phyloP scores from a whole-genome alignment of 2,888 invertebrate species.

The Scelioninae gen. 1 region DNA sequence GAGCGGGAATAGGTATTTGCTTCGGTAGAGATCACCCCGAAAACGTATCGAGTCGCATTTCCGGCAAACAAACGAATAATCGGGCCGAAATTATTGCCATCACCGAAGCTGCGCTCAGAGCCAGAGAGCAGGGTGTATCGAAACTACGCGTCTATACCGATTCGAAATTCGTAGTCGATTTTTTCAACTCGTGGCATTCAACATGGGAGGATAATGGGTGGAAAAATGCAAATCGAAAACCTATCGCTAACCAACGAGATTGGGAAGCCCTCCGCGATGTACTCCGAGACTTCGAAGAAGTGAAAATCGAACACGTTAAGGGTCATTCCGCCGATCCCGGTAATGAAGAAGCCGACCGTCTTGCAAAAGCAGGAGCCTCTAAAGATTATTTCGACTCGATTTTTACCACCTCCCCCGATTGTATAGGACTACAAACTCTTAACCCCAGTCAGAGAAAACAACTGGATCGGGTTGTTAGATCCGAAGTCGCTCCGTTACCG shows the following conservation, averaged over 20 bases:
- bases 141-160: constrained; percentile 85
- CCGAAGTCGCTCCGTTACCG: background rate
- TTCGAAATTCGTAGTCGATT: background rate
- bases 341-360: constrained; percentile 7
- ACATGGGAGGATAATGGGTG: constrained; percentile 95
- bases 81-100: constrained; percentile 97
- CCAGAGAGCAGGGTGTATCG: constrained; percentile 86
- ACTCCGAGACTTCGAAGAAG: constrained; percentile 83
- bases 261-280: constrained; percentile 87
- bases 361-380: background rate
- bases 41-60: constrained; percentile 91
- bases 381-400: too few relatives aligned
- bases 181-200: constrained; percentile 84
- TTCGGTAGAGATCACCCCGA: constrained; percentile 89
- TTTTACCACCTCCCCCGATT: too few relatives aligned
- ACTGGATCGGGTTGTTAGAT: too few relatives aligned
- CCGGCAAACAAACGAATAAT: constrained; percentile 95
- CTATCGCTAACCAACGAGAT: constrained; percentile 94
- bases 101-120: constrained; percentile 89
- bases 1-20: background rate
- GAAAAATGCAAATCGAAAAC: constrained; percentile 89
- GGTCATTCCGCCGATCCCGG: background rate
- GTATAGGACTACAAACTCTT: too few relatives aligned
- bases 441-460: background rate
- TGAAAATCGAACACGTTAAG: background rate